Conservation (phyloP, 2,113 vertebrate genomes). For the Potamarius usumacintae region DNA sequence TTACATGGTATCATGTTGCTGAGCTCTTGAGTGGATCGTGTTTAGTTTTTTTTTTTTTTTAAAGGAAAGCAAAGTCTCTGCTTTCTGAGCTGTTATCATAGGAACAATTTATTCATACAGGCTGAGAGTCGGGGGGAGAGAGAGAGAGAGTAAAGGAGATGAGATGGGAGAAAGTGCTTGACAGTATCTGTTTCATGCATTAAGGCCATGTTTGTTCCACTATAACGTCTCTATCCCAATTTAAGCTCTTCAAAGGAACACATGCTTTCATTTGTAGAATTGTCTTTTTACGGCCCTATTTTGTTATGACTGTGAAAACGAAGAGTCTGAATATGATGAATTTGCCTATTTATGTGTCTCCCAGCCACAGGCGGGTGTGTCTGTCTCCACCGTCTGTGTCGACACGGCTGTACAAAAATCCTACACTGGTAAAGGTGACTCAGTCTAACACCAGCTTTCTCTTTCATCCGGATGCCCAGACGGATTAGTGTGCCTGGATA, state of each 20-base stretch:
- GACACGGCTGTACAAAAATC: background rate
- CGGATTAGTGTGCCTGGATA: slow-evolving; percentile 20
- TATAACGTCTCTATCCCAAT: slow-evolving; percentile 7
- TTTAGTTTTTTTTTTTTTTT: background rate
- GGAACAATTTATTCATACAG: slow-evolving; percentile 38
- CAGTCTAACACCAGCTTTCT: slow-evolving; percentile 16
- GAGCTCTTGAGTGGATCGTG: slow-evolving; percentile 13
- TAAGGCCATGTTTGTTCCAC: slow-evolving; percentile 8
- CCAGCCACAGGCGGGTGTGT: slow-evolving; percentile 21
- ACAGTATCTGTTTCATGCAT: slow-evolving; percentile 28
- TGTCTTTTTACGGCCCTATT: slow-evolving; percentile 19
- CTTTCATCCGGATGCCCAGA: slow-evolving; percentile 1
- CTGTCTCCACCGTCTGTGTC: slow-evolving; percentile 35
- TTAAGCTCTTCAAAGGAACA: slow-evolving; percentile 32
- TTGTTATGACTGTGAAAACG: slow-evolving; percentile 34
- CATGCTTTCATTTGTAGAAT: slow-evolving; percentile 22
- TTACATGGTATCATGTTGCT: slow-evolving; percentile 28
- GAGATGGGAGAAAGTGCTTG: background rate
- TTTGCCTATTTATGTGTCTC: slow-evolving; percentile 35
- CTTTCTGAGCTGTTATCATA: slow-evolving; percentile 49
- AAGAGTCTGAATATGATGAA: slow-evolving; percentile 29
- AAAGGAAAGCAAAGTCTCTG: slow-evolving; percentile 35
- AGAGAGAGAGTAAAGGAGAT: background rate
- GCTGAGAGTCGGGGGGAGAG: background rate
- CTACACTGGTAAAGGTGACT: slow-evolving; percentile 23